These are phyloP conservation scores for Podargus strigoides DNA, from an alignment of 2,797 vertebrate genomes.

Conservation along the genomic window DNA sequence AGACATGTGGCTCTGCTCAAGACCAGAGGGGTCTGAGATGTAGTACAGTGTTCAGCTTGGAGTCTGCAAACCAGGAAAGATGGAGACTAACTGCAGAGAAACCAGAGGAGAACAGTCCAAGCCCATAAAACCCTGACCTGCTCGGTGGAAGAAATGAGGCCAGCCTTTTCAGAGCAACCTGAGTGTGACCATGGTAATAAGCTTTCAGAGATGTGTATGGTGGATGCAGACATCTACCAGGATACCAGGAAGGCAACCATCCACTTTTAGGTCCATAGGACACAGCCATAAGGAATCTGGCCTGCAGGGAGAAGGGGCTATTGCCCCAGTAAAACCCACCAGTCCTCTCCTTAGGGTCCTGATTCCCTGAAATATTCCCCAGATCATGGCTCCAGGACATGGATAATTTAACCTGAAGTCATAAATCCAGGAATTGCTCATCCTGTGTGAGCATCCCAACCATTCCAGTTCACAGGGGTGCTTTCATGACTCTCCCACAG, in stretches of 20 bases:
- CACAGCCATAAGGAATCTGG: neutral
- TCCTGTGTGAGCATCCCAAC: neutral
- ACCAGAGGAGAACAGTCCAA: neutral
- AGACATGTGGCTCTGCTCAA: rapidly evolving
- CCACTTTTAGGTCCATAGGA: neutral
- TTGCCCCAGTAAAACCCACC: neutral
- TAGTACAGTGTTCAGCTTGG: too few relatives aligned
- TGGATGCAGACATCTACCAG: neutral
- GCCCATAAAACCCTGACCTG: neutral
- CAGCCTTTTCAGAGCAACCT: neutral
- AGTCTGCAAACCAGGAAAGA: neutral
- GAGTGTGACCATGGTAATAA: neutral
- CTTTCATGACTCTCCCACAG: neutral
- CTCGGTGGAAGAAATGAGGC: neutral
- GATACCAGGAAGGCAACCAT: neutral
- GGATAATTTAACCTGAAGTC: neutral
- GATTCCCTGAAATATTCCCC: too few relatives aligned
- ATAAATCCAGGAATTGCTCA: neutral
- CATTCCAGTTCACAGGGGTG: rapidly evolving
- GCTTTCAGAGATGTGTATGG: neutral
- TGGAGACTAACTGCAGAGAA: neutral
- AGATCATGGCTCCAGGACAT: neutral
- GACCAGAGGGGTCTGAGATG: neutral
- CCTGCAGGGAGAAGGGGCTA: neutral
- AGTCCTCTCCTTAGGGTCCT: neutral